Evolutionary conservation across 2,113 vertebrate species (phyloP).

Genomic region (Rana temporaria): DNA sequence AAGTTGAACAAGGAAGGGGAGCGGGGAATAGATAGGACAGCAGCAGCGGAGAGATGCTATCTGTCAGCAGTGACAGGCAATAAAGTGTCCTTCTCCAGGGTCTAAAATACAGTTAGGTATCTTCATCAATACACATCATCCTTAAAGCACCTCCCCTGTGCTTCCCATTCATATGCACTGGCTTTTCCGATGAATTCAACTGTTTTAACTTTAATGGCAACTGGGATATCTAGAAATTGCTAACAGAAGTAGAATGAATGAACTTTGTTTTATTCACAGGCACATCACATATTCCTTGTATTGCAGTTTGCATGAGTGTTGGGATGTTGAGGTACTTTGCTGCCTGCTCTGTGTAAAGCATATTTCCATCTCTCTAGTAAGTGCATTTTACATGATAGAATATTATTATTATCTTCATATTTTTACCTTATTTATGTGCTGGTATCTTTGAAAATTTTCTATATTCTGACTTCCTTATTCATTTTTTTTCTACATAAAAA

Average conservation of each 20-base stretch:
- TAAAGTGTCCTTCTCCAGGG: constrained; percentile 55
- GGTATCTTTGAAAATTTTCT: too few relatives aligned
- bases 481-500: too few relatives aligned
- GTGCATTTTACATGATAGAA: too few relatives aligned
- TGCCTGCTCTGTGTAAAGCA: too few relatives aligned
- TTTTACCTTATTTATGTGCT: too few relatives aligned
- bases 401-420: too few relatives aligned
- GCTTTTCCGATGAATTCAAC: background rate
- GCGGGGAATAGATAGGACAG: constrained; percentile 54
- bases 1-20: constrained; percentile 47
- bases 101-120: constrained; percentile 56
- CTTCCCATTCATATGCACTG: background rate
- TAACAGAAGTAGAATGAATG: background rate
- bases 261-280: too few relatives aligned
- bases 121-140: constrained; percentile 56
- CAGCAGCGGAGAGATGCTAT: constrained; percentile 52
- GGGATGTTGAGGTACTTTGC: too few relatives aligned
- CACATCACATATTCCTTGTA: too few relatives aligned
- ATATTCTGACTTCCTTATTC: too few relatives aligned
- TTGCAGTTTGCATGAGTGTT: too few relatives aligned
- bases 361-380: too few relatives aligned
- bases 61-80: constrained; percentile 58
- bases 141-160: constrained; percentile 34
- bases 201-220: background rate
- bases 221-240: background rate